Percentiles rank a stretch among this genome's conserved stretches.
phyloP scores from a whole-genome alignment of 2,113 vertebrate genomes.

The Excalfactoria chinensis region DNA sequence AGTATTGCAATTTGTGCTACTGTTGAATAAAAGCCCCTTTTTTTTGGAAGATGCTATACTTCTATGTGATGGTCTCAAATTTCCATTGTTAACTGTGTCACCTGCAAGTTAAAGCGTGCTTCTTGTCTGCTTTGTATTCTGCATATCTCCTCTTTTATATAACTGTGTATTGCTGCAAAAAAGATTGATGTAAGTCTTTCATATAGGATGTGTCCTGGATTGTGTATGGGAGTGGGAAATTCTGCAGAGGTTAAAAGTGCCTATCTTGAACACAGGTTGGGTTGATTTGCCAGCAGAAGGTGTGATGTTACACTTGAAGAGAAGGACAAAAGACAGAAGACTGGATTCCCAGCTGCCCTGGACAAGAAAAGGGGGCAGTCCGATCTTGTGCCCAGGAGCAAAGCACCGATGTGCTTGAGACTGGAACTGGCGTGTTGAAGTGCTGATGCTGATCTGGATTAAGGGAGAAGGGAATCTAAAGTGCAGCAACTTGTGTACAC shows the following conservation, averaged over 20 bases:
- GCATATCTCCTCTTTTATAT: not conserved
- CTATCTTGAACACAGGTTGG: not conserved
- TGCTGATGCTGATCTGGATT: not conserved
- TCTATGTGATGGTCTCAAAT: not conserved
- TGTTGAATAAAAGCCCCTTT: not conserved
- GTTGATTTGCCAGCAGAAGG: not conserved
- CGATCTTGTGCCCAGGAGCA: not conserved
- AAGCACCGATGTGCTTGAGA: not conserved
- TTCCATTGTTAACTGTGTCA: constrained; percentile 21
- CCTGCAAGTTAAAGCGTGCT: not conserved
- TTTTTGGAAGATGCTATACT: not conserved
- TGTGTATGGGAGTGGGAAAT: constrained; percentile 25
- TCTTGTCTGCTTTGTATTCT: constrained; percentile 38
- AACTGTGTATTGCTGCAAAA: constrained; percentile 11
- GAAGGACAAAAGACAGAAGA: not conserved
- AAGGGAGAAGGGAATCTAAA: not conserved
- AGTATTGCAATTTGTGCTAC: not conserved
- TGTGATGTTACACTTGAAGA: not conserved
- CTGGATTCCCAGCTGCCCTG: fast-evolving
- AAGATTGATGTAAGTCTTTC: constrained; percentile 49
- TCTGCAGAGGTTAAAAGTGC: constrained; percentile 6
- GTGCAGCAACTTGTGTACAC: not conserved
- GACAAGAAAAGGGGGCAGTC: not conserved
- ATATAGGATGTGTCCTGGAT: constrained; percentile 5
- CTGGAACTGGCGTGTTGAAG: not conserved